Evolutionary conservation across 2,113 vertebrate genomes (phyloP), one percentile per base, ranked within the genome.

Genomic region (Corythaixoides concolor): DNA sequence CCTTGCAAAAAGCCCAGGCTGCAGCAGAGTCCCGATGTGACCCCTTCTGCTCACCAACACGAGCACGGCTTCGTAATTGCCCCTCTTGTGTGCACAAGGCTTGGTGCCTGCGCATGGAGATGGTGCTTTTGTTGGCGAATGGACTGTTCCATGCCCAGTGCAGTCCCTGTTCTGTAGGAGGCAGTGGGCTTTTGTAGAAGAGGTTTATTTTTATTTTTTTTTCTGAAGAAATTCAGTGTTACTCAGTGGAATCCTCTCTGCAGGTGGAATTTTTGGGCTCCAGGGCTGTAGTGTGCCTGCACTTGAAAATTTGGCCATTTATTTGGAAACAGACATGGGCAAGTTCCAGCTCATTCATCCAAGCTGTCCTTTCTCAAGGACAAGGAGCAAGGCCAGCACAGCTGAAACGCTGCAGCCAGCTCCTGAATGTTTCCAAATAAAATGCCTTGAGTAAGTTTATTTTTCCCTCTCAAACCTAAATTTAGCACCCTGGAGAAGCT

Each of bases 381-480:
- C 96, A 96, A 96, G 96, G 80, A 96, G 93, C 91, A 94, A 97
- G 89, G 97, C 95, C 96, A 97, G 83, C 94, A 89, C 92, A 97
- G 96, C 96, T 95, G 93, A 94, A 56, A 76, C 2, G 1, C 83
- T 88, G 94, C 85, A 93, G 94, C 96, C 96, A 97, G 70, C 93
- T 97, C 83, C 94, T 88, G 91, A 88, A 93, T 95, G 80, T 97
- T 97, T 97, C 97, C 97, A 97, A 96, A 96, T 96, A 95, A 97
- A 97, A 95, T 95, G 95, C 95, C 96, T 97, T 91, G 95, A 96
- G 90, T 97, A 97, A 93, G 89, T 97, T 97, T 97, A 95, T 97
- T 96, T 97, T 97, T 97, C 96, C 97, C 85, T 94, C 92, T 95
- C 53, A n/a, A 91, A 28, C 92, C 95, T 97, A 97, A 97, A 97